Percentiles rank a stretch among this genome's conserved stretches.
Conservation (phyloP, 1,140 invertebrate species). For the Pogonognathellus flavescens region DNA sequence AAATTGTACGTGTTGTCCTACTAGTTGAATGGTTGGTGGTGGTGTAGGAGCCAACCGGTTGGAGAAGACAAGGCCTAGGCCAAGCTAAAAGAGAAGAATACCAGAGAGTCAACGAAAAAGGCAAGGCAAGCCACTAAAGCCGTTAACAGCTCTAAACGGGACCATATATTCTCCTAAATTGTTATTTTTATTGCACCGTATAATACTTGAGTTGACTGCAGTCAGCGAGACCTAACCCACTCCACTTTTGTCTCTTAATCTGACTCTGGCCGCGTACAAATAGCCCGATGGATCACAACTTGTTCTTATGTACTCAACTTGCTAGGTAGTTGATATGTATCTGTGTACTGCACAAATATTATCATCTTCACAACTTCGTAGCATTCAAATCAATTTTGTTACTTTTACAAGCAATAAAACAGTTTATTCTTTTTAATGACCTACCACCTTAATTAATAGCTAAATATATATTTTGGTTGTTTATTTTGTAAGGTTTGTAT, state of each 20-base stretch:
- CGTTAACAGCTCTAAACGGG: constrained; percentile 62
- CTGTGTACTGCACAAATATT: too few species aligned
- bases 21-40: constrained; percentile 22
- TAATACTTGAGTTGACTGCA: constrained; percentile 57
- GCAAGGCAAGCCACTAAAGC: constrained; percentile 53
- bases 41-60: constrained; percentile 18
- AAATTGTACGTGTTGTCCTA: neutral
- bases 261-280: neutral
- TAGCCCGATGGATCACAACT: too few species aligned
- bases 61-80: constrained; percentile 46
- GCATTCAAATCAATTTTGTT: too few species aligned
- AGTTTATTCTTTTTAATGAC: too few species aligned
- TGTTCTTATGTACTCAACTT: too few species aligned
- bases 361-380: too few species aligned
- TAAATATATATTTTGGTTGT: too few species aligned
- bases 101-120: constrained; percentile 8
- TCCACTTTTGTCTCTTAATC: constrained; percentile 22
- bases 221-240: constrained; percentile 54
- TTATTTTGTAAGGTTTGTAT: too few species aligned
- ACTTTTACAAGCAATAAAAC: too few species aligned
- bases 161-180: constrained; percentile 64
- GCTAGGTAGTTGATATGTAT: too few species aligned
- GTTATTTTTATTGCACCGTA: constrained; percentile 65
- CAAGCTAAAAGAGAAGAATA: constrained; percentile 18
- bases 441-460: too few species aligned